phyloP scores from a whole-genome alignment of 2,797 vertebrate species.

The Oreonectes daqikongensis region DNA sequence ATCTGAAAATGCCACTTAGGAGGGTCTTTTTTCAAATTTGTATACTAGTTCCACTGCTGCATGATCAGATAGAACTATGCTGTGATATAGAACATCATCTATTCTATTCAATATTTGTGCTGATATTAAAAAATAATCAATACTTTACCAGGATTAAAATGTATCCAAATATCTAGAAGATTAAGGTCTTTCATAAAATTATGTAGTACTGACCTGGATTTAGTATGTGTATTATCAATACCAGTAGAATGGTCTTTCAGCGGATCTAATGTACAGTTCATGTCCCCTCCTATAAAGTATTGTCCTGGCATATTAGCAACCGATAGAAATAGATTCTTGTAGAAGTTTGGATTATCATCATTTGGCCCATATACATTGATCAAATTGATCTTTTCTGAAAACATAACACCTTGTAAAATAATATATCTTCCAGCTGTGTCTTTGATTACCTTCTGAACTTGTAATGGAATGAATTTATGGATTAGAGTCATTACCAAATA shows the following conservation, averaged over 20 bases:
- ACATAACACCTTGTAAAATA: neutral
- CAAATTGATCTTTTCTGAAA: neutral
- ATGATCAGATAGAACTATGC: neutral
- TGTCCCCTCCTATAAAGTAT: neutral
- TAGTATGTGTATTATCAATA: neutral
- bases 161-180: constrained; percentile 22
- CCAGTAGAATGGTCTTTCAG: neutral
- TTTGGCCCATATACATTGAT: constrained; percentile 8
- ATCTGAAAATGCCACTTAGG: constrained; percentile 28
- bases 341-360: constrained; percentile 2
- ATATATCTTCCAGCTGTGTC: constrained; percentile 31
- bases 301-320: neutral
- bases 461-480: constrained; percentile 1
- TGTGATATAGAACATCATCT: neutral
- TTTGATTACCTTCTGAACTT: constrained; percentile 20
- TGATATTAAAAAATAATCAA: constrained; percentile 22
- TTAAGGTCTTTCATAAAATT: neutral
- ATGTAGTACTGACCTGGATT: neutral
- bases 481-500: constrained; percentile 29
- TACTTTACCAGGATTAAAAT: constrained; percentile 9
- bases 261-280: neutral
- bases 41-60: neutral
- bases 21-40: neutral
- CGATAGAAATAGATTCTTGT: constrained; percentile 5
- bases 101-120: constrained; percentile 1